phyloP scores from a whole-genome alignment of 30 jellyfish, hydroid and myxozoan species.

The Nemopilema nomurai region DNA sequence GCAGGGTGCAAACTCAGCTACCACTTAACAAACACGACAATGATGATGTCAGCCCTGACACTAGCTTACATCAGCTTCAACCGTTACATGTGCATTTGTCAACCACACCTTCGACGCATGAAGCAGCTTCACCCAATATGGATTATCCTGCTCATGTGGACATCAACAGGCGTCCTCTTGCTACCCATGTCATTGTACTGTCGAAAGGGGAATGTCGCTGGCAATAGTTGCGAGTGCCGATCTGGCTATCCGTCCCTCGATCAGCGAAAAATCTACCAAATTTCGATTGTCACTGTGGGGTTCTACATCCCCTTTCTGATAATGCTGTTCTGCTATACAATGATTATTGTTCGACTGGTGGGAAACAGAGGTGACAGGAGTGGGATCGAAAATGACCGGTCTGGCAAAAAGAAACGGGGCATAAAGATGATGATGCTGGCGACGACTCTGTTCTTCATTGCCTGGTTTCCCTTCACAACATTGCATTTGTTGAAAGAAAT shows the following conservation, averaged over 20 bases:
- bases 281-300: not conserved
- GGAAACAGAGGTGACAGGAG: not conserved
- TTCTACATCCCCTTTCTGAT: constrained; percentile 24
- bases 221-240: constrained; percentile 35
- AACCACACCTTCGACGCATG: not conserved
- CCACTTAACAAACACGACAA: not conserved
- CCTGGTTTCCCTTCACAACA: constrained; percentile 40
- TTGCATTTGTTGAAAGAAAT: constrained; percentile 22
- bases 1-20: constrained; percentile 38
- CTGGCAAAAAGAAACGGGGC: constrained; percentile 34
- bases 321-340: constrained; percentile 33
- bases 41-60: constrained; percentile 27
- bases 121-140: not conserved
- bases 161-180: not conserved
- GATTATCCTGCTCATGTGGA: constrained; percentile 29
- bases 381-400: not conserved
- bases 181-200: constrained; percentile 31
- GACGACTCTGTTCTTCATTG: constrained; percentile 35
- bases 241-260: constrained; percentile 11
- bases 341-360: constrained; percentile 8
- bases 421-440: constrained; percentile 46
- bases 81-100: constrained; percentile 39
- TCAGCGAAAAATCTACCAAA: constrained; percentile 4
- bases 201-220: not conserved
- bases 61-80: constrained; percentile 47